Conservation (phyloP, 2,888 invertebrate genomes). For the Drosophila algonquin region DNA sequence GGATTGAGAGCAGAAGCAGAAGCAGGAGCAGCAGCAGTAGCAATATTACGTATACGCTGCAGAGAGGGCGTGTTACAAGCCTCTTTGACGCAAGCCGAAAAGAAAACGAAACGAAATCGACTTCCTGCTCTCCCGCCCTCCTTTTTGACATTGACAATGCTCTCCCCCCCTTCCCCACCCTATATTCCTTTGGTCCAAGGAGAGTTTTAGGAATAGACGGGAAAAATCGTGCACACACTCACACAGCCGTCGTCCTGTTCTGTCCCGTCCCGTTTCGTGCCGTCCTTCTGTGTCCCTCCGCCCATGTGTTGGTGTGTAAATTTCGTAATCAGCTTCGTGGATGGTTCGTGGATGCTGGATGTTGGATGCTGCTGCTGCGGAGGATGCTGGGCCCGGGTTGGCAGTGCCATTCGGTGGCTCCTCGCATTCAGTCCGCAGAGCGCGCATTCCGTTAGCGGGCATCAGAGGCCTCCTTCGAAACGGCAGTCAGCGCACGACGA, state of each 20-base stretch:
- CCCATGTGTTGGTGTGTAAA: slow-evolving; percentile 42
- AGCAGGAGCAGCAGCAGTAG: background rate
- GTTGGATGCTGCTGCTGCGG: slow-evolving; percentile 31
- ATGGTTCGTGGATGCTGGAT: slow-evolving; percentile 9
- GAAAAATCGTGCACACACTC: slow-evolving; percentile 11
- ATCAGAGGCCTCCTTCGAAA: slow-evolving; percentile 14
- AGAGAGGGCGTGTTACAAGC: slow-evolving; percentile 53
- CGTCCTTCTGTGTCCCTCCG: background rate
- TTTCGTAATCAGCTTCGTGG: slow-evolving; percentile 65
- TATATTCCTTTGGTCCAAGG: background rate
- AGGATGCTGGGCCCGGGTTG: slow-evolving; percentile 60
- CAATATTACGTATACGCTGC: slow-evolving; percentile 56
- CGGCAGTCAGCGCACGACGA: slow-evolving; percentile 49
- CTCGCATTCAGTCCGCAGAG: slow-evolving; percentile 70
- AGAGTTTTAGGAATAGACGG: background rate
- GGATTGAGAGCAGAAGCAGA: slow-evolving; percentile 15
- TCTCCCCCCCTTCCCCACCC: slow-evolving; percentile 12
- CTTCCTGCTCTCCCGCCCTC: slow-evolving; percentile 1
- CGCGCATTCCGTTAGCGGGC: slow-evolving; percentile 59
- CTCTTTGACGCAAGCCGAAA: slow-evolving; percentile 46
- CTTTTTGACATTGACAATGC: slow-evolving; percentile 61
- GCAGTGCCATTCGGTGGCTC: slow-evolving; percentile 79
- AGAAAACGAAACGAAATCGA: slow-evolving; percentile 33
- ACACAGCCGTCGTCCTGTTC: background rate
- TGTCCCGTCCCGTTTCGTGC: background rate